These are phyloP conservation scores for Harlomillsia oculata DNA, from an alignment of 1,140 invertebrate species.

Conservation along the genomic window DNA sequence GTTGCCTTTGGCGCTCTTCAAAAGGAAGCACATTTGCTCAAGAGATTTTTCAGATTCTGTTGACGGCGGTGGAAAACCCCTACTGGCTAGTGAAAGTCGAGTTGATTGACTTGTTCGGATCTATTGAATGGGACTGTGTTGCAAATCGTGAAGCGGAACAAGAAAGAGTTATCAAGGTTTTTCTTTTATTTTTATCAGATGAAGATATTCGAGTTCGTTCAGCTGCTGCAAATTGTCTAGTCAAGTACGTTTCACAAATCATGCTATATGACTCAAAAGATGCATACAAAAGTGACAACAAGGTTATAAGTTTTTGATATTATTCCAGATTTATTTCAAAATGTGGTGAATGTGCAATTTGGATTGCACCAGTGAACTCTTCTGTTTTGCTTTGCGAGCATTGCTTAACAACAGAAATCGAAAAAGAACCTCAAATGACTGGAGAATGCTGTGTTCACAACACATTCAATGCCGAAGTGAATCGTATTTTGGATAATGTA, in stretches of 20 bases:
- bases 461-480: too few species aligned
- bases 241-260: constrained; percentile 57
- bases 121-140: constrained; percentile 24
- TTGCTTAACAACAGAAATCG: neutral
- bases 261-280: too few species aligned
- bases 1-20: constrained; percentile 5
- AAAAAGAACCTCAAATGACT: neutral
- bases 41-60: constrained; percentile 51
- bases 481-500: neutral
- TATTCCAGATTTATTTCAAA: too few species aligned
- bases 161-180: constrained; percentile 50
- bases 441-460: neutral
- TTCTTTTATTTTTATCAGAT: constrained; percentile 54
- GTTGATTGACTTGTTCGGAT: constrained; percentile 19
- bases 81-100: constrained; percentile 72
- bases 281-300: too few species aligned
- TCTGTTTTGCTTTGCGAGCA: neutral
- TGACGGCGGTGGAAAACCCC: constrained; percentile 56
- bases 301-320: too few species aligned
- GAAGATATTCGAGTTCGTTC: constrained; percentile 61
- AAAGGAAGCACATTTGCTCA: neutral
- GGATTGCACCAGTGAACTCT: too few species aligned
- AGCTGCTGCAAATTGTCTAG: constrained; percentile 56
- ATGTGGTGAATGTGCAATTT: too few species aligned
- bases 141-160: constrained; percentile 44